These are phyloP conservation scores for Esperia sulphurella DNA, from an alignment of 2,888 invertebrate species.

Conservation along the genomic window DNA sequence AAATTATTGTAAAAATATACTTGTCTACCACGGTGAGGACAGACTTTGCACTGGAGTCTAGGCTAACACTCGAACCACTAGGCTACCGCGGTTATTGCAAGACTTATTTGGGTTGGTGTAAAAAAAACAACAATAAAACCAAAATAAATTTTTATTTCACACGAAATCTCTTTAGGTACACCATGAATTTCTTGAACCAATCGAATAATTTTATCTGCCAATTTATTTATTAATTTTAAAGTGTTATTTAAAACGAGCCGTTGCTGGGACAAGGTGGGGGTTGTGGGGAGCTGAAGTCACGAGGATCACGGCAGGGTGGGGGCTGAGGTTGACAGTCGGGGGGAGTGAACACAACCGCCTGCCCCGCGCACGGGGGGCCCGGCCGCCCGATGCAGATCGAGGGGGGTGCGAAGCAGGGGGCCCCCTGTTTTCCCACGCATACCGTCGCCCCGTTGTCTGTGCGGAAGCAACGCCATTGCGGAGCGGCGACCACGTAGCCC, in stretches of 20 bases:
- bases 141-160: too few relatives aligned
- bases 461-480: conserved; percentile 43
- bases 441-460: conserved; percentile 41
- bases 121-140: too few relatives aligned
- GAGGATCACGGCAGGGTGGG: conserved; percentile 15
- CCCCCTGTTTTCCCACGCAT: conserved; percentile 35
- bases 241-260: too few relatives aligned
- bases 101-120: too few relatives aligned
- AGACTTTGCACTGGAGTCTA: too few relatives aligned
- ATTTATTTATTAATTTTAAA: neutral
- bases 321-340: neutral
- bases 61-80: too few relatives aligned
- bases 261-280: conserved; percentile 9
- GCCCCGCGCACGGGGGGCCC: conserved; percentile 36
- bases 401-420: conserved; percentile 37
- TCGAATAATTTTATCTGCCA: neutral
- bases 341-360: conserved; percentile 42
- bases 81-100: too few relatives aligned
- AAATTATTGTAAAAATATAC: too few relatives aligned
- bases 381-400: conserved; percentile 31
- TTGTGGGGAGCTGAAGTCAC: conserved; percentile 13
- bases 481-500: conserved; percentile 41
- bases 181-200: neutral
- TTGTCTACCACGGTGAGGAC: too few relatives aligned
- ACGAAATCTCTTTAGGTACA: neutral